A percentile compares a stretch with the other conserved stretches of the same genome.
These are phyloP conservation scores for Plagiodera versicolora DNA, from an alignment of 2,888 invertebrate species.

Conservation along the genomic window DNA sequence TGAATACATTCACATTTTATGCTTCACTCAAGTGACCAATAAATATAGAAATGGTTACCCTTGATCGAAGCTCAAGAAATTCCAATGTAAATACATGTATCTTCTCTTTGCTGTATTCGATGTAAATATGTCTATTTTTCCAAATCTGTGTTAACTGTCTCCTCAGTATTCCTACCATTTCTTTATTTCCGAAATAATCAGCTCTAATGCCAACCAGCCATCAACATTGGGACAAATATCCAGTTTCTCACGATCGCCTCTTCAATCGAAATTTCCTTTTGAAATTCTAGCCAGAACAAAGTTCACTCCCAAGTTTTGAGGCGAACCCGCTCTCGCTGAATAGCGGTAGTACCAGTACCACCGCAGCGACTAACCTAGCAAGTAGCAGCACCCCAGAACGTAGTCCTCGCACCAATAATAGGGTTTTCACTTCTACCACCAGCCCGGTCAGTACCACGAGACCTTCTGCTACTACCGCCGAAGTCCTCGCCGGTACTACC, in stretches of 20 bases:
- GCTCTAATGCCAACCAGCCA: slow-evolving; percentile 9
- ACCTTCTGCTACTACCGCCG: too few relatives aligned
- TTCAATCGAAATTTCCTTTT: slow-evolving; percentile 21
- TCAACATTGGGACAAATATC: slow-evolving; percentile 11
- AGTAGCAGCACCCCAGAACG: slow-evolving; percentile 11
- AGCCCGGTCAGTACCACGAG: too few relatives aligned
- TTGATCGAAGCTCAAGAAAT: not conserved
- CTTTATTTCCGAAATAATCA: slow-evolving; percentile 25
- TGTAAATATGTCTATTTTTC: slow-evolving; percentile 19
- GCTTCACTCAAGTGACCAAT: slow-evolving; percentile 30
- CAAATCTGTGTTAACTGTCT: slow-evolving; percentile 11
- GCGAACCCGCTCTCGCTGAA: slow-evolving; percentile 34
- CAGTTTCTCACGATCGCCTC: not conserved
- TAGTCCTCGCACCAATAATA: slow-evolving; percentile 3
- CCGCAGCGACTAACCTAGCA: slow-evolving; percentile 23
- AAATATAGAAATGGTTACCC: slow-evolving; percentile 33
- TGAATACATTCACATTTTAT: not conserved
- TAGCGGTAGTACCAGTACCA: slow-evolving; percentile 26
- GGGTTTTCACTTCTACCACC: not conserved
- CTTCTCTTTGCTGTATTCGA: not conserved
- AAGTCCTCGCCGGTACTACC: slow-evolving; percentile 19
- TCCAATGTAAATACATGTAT: not conserved
- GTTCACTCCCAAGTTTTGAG: slow-evolving; percentile 31
- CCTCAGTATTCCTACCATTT: slow-evolving; percentile 22
- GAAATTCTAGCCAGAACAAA: slow-evolving; percentile 40